Conservation (phyloP, 2,888 invertebrate species). For the Drepana falcataria region DNA sequence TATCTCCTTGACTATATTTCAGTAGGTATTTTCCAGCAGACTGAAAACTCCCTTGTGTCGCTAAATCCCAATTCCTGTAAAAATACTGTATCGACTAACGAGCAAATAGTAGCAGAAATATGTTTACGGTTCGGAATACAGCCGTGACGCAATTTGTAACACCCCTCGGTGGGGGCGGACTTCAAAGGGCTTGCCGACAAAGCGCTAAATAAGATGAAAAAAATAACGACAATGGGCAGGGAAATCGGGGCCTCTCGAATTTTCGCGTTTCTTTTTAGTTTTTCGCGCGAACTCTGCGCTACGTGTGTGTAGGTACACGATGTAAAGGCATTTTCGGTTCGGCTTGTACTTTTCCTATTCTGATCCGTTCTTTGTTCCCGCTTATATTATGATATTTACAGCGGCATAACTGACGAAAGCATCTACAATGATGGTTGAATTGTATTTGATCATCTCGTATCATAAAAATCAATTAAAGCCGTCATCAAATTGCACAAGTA, state of each 20-base stretch:
- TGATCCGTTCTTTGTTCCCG: no score
- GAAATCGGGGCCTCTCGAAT: conserved; percentile 67
- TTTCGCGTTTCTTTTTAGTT: conserved; percentile 59
- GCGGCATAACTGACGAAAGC: no score
- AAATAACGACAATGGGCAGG: conserved; percentile 72
- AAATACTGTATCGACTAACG: conserved; percentile 13
- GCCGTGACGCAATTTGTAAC: conserved; percentile 73
- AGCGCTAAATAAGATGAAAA: conserved; percentile 78
- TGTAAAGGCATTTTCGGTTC: conserved; percentile 14
- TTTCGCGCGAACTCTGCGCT: conserved; percentile 50
- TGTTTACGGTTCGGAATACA: conserved; percentile 64
- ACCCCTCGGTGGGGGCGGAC: conserved; percentile 53
- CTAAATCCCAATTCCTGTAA: not conserved
- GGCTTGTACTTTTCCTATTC: not conserved
- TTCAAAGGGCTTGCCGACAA: conserved; percentile 76
- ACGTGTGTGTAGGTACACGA: conserved; percentile 19
- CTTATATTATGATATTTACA: no score
- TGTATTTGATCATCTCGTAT: no score
- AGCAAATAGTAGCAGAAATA: conserved; percentile 48
- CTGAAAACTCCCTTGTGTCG: not conserved
- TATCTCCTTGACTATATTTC: no score
- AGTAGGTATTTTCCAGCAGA: not conserved
- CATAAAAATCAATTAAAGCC: no score
- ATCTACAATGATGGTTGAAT: no score
- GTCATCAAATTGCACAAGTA: no score